Conservation (phyloP, 2,113 vertebrate species). For the Cololabis saira region DNA sequence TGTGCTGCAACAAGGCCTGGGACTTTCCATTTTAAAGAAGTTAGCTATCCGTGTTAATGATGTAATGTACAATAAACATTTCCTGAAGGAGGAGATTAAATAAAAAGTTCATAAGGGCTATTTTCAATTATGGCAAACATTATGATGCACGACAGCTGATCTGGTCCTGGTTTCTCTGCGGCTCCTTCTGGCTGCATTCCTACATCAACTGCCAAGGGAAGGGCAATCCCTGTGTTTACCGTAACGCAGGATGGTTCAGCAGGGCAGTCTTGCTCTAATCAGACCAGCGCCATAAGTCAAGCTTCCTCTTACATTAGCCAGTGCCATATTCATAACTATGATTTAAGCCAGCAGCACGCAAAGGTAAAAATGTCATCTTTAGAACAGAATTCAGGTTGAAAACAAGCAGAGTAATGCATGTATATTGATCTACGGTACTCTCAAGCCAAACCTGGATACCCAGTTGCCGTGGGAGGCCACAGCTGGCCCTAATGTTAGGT, state of each 20-base stretch:
- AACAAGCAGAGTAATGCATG: no score
- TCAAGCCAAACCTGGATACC: background rate
- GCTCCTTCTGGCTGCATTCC: slow-evolving; percentile 43
- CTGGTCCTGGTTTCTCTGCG: slow-evolving; percentile 17
- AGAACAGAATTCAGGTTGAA: background rate
- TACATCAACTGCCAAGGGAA: slow-evolving; percentile 47
- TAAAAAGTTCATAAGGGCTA: background rate
- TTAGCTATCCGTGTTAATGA: background rate
- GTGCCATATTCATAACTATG: background rate
- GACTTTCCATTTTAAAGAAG: background rate
- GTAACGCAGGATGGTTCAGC: slow-evolving; percentile 13
- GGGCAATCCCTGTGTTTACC: slow-evolving; percentile 42
- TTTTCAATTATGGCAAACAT: no score
- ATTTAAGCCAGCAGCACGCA: background rate
- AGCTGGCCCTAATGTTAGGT: slow-evolving; percentile 28
- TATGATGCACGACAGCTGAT: background rate
- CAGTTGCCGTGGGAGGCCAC: background rate
- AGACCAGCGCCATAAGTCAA: slow-evolving; percentile 21
- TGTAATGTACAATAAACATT: background rate
- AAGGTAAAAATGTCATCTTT: background rate
- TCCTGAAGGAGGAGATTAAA: slow-evolving; percentile 9
- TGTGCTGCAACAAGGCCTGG: background rate
- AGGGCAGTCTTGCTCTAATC: slow-evolving; percentile 15
- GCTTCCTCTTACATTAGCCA: slow-evolving; percentile 1
- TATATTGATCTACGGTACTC: background rate